phyloP scores from a whole-genome alignment of 2,888 invertebrate species.

The Megamerina dolium region DNA sequence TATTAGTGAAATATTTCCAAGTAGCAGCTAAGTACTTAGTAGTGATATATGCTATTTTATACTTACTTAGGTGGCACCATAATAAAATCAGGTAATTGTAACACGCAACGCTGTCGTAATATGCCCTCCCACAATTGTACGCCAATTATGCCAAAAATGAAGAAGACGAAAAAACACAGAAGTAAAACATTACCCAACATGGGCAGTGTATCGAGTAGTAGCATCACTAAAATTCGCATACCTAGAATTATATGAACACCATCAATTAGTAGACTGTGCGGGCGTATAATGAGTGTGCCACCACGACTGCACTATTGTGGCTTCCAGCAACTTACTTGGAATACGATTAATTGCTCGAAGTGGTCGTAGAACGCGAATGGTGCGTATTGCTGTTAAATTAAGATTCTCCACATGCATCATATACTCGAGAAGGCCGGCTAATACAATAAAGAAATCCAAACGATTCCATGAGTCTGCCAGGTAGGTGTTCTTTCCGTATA shows the following conservation, averaged over 20 bases:
- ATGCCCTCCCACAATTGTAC: conserved; percentile 99
- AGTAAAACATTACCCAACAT: conserved; percentile 99
- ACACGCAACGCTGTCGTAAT: conserved; percentile 86
- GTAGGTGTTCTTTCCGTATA: conserved; percentile 89
- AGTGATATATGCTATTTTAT: too few species aligned
- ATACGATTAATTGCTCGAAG: conserved; percentile 98
- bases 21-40: too few species aligned
- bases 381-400: conserved; percentile 96
- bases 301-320: too few species aligned
- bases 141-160: conserved; percentile 99
- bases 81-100: conserved; percentile 65
- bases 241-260: conserved; percentile 60
- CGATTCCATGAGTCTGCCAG: conserved; percentile 98
- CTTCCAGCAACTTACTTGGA: conserved; percentile 95
- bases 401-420: conserved; percentile 93
- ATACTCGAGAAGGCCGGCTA: conserved; percentile 88
- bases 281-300: not conserved
- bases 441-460: conserved; percentile 95
- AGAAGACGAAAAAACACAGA: conserved; percentile 99
- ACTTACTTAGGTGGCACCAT: conserved; percentile 74
- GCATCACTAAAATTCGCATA: conserved; percentile 98
- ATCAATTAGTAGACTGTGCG: not conserved
- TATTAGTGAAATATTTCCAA: not conserved
- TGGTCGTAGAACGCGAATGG: conserved; percentile 94
- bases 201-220: conserved; percentile 94